Evolutionary conservation across 1,140 invertebrate genomes (phyloP).

Genomic region (Sinonovacula constricta): DNA sequence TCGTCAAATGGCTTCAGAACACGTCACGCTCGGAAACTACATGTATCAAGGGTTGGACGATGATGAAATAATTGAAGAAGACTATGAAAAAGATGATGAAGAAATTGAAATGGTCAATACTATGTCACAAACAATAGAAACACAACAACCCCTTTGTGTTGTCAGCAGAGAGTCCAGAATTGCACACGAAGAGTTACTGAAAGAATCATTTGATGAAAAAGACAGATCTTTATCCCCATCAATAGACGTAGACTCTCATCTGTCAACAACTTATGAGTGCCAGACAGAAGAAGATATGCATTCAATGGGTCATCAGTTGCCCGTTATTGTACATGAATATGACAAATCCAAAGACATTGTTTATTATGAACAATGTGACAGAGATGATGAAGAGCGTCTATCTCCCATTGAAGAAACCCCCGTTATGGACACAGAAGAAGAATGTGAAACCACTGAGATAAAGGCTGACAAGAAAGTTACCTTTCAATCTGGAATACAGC

Average conservation of each 20-base stretch:
- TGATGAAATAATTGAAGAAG: conserved; percentile 55
- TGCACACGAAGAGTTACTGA: conserved; percentile 72
- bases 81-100: conserved; percentile 36
- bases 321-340: conserved; percentile 66
- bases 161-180: conserved; percentile 70
- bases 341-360: conserved; percentile 73
- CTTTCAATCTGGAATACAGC: conserved; percentile 67
- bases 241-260: conserved; percentile 60
- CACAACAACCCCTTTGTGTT: conserved; percentile 52
- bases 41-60: conserved; percentile 25
- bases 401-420: conserved; percentile 74
- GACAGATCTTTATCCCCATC: conserved; percentile 73
- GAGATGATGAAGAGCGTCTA: conserved; percentile 71
- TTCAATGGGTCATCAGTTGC: conserved; percentile 58
- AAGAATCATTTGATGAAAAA: conserved; percentile 69
- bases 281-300: conserved; percentile 46
- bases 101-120: conserved; percentile 45
- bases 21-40: conserved; percentile 14
- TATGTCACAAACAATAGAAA: conserved; percentile 28
- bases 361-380: conserved; percentile 72
- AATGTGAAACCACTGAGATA: conserved; percentile 56
- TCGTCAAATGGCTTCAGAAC: too few relatives aligned
- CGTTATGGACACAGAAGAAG: conserved; percentile 59
- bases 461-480: conserved; percentile 68
- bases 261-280: conserved; percentile 62